These are phyloP conservation scores for Dreissena rostriformis DNA, from an alignment of 1,140 invertebrate genomes.

Conservation along the genomic window DNA sequence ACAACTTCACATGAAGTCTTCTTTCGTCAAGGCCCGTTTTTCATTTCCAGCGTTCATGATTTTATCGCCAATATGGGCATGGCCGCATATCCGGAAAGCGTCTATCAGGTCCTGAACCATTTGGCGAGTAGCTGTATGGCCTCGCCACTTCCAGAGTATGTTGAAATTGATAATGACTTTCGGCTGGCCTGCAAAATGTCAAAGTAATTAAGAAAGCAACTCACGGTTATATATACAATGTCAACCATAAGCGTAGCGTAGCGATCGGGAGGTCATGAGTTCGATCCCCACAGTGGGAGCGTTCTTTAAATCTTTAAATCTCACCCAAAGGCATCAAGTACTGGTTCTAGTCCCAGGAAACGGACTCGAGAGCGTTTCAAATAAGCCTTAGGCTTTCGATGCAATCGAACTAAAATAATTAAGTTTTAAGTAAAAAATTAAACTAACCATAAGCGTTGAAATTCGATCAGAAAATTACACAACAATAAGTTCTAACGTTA, in stretches of 20 bases:
- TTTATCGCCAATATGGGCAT: slow-evolving; percentile 47
- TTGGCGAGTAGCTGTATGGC: slow-evolving; percentile 49
- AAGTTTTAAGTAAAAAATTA: too few relatives aligned
- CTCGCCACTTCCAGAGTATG: slow-evolving; percentile 65
- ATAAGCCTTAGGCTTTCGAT: too few relatives aligned
- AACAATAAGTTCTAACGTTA: not conserved
- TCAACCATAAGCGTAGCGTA: not conserved
- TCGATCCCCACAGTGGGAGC: too few relatives aligned
- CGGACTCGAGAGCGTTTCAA: too few relatives aligned
- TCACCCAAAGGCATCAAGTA: too few relatives aligned
- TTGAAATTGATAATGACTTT: slow-evolving; percentile 60
- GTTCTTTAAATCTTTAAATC: too few relatives aligned
- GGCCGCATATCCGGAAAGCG: slow-evolving; percentile 57
- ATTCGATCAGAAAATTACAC: not conserved
- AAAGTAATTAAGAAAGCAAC: not conserved
- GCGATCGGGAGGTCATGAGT: not conserved
- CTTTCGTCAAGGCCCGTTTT: slow-evolving; percentile 55
- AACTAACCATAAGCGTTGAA: not conserved
- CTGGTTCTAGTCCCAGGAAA: too few relatives aligned
- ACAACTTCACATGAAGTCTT: slow-evolving; percentile 25
- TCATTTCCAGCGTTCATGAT: slow-evolving; percentile 59
- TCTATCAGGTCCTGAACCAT: slow-evolving; percentile 53
- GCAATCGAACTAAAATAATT: too few relatives aligned
- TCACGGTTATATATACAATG: not conserved
- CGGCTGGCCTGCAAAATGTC: slow-evolving; percentile 43